Evolutionary conservation across 2,113 vertebrate genomes (phyloP).

Genomic region (Poeciliopsis retropinna): DNA sequence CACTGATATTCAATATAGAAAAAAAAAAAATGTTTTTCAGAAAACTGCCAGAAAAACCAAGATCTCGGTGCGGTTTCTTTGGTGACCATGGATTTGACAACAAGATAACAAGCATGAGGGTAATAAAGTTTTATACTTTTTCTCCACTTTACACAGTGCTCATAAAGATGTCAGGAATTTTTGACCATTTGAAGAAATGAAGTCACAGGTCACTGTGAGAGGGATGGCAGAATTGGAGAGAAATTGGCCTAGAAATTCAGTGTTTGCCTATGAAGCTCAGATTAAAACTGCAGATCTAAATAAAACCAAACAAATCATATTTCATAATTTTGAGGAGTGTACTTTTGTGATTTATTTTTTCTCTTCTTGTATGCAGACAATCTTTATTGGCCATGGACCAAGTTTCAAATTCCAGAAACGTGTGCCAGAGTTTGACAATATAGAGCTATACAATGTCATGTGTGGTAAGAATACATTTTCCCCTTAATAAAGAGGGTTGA

Average conservation of each 20-base stretch:
- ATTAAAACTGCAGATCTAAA: not conserved
- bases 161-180: not conserved
- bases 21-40: slow-evolving; percentile 67
- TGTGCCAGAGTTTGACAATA: slow-evolving; percentile 96
- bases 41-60: slow-evolving; percentile 86
- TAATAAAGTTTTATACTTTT: slow-evolving; percentile 49
- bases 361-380: slow-evolving; percentile 83
- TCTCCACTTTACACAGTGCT: not conserved
- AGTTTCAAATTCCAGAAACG: slow-evolving; percentile 91
- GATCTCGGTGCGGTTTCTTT: slow-evolving; percentile 87
- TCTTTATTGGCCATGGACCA: slow-evolving; percentile 95
- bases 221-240: not conserved
- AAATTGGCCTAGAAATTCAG: not conserved
- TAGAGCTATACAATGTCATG: slow-evolving; percentile 98
- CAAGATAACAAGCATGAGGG: slow-evolving; percentile 98
- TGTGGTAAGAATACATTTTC: slow-evolving; percentile 86
- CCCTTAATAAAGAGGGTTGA: not conserved
- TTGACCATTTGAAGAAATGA: not conserved
- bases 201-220: no score
- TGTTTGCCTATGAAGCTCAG: not conserved
- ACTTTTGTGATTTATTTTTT: not conserved
- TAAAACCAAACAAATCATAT: not conserved
- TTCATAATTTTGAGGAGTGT: not conserved
- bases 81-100: slow-evolving; percentile 99
- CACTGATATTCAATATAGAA: not conserved